phyloP scores from a whole-genome alignment of 2,888 invertebrate species.

The Cheilosia soror region DNA sequence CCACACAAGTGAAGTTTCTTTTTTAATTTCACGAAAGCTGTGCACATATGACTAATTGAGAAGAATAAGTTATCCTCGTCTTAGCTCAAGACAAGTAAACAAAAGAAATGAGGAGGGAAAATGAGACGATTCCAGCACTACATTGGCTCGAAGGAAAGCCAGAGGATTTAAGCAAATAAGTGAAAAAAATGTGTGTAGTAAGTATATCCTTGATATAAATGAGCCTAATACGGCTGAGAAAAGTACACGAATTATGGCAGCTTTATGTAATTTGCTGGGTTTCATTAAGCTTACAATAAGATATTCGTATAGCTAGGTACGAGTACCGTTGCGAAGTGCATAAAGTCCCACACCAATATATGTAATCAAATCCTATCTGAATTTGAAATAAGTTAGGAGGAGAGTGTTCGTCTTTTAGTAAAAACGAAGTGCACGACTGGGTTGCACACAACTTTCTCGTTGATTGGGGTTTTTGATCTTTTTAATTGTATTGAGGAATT shows the following conservation, averaged over 20 bases:
- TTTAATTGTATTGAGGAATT: too few relatives aligned
- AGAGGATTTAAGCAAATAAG: constrained; percentile 36
- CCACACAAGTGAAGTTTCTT: constrained; percentile 10
- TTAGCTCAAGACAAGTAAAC: constrained; percentile 22
- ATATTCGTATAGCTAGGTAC: too few relatives aligned
- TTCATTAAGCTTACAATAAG: too few relatives aligned
- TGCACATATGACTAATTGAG: constrained; percentile 49
- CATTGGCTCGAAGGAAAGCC: not conserved
- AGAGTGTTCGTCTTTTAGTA: too few relatives aligned
- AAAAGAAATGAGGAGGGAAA: not conserved
- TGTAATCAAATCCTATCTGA: too few relatives aligned
- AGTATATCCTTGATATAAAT: constrained; percentile 28
- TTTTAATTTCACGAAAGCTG: constrained; percentile 34
- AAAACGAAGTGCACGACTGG: too few relatives aligned
- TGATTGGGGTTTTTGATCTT: too few relatives aligned
- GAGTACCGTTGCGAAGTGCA: too few relatives aligned
- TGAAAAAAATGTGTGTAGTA: not conserved
- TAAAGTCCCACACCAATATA: too few relatives aligned
- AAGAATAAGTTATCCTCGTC: constrained; percentile 7
- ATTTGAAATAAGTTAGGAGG: too few relatives aligned
- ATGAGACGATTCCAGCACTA: constrained; percentile 1
- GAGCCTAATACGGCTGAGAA: constrained; percentile 20
- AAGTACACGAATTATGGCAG: constrained; percentile 23
- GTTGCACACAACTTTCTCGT: too few relatives aligned
- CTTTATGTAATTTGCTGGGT: not conserved